A percentile compares a stretch with the other conserved stretches of the same genome.
Conservation (phyloP, 1,140 invertebrate genomes). For the Dendroctonus ponderosae region DNA sequence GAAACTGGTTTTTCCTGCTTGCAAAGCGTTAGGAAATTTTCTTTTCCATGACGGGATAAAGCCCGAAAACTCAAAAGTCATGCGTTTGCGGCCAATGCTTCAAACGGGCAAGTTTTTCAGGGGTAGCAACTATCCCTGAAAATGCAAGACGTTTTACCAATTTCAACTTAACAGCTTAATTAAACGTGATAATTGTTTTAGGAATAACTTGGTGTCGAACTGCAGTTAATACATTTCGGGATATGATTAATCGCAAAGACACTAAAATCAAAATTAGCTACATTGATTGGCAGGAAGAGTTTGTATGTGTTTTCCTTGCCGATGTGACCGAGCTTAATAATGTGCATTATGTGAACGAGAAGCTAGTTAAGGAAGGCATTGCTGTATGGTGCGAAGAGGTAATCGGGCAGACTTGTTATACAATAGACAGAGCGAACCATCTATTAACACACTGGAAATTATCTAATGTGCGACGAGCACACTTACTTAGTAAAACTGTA, state of each 20-base stretch:
- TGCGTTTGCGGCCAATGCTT: too few relatives aligned
- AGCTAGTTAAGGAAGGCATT: slow-evolving; percentile 36
- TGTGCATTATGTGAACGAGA: slow-evolving; percentile 41
- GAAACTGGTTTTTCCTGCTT: too few relatives aligned
- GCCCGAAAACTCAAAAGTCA: too few relatives aligned
- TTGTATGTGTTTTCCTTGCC: slow-evolving; percentile 40
- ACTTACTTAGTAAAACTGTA: too few relatives aligned
- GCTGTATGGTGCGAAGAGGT: slow-evolving; percentile 40
- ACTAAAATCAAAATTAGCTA: slow-evolving; percentile 37
- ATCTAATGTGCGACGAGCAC: neutral
- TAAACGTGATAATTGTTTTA: slow-evolving; percentile 5
- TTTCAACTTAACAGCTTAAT: too few relatives aligned
- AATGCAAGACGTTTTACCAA: too few relatives aligned
- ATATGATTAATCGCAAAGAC: slow-evolving; percentile 28
- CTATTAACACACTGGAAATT: slow-evolving; percentile 24
- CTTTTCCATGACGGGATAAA: too few relatives aligned
- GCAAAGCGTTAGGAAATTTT: too few relatives aligned
- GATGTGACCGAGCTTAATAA: slow-evolving; percentile 38
- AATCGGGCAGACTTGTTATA: slow-evolving; percentile 22
- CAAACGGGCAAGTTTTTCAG: too few relatives aligned
- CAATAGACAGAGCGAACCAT: slow-evolving; percentile 11
- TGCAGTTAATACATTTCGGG: slow-evolving; percentile 23
- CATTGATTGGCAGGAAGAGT: slow-evolving; percentile 37
- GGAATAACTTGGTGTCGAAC: slow-evolving; percentile 33
- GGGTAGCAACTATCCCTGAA: too few relatives aligned